Evolutionary conservation across 2,113 vertebrate genomes (phyloP).

Genomic region (Benitochromis conjunctus): DNA sequence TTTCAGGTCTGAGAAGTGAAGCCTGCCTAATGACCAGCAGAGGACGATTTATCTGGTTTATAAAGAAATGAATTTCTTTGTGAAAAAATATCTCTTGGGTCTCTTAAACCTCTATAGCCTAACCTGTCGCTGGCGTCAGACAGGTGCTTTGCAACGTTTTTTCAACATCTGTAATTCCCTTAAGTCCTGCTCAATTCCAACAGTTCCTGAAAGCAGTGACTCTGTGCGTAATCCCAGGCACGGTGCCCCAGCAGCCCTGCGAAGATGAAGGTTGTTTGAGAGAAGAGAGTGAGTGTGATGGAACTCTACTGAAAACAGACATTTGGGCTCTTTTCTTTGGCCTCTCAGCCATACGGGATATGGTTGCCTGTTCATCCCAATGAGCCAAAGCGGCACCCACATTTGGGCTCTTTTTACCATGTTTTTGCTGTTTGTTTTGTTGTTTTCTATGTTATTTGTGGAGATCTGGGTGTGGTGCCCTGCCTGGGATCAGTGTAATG

Average conservation of each 20-base stretch:
- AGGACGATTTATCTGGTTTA: no score
- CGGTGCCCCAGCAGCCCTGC: not conserved
- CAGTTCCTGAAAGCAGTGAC: not conserved
- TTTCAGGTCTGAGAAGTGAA: no score
- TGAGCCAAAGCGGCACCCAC: rapidly evolving
- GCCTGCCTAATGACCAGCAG: no score
- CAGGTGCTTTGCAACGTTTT: not conserved
- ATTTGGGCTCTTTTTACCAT: not conserved
- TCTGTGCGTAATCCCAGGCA: not conserved
- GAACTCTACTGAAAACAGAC: not conserved
- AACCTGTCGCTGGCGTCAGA: not conserved
- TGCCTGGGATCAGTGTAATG: not conserved
- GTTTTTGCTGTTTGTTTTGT: not conserved
- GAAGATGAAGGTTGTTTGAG: not conserved
- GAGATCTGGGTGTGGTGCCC: rapidly evolving
- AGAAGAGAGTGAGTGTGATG: not conserved
- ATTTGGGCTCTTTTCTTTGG: not conserved
- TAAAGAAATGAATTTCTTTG: no score
- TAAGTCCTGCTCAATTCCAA: not conserved
- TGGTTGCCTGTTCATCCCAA: not conserved
- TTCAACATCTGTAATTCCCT: not conserved
- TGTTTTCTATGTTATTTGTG: rapidly evolving
- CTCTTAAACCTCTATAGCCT: not conserved
- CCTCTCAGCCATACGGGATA: not conserved
- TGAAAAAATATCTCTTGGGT: not conserved